Conservation (phyloP, 37 sponge, comb jelly and placozoan genomes). For the Haliclona indistincta region DNA sequence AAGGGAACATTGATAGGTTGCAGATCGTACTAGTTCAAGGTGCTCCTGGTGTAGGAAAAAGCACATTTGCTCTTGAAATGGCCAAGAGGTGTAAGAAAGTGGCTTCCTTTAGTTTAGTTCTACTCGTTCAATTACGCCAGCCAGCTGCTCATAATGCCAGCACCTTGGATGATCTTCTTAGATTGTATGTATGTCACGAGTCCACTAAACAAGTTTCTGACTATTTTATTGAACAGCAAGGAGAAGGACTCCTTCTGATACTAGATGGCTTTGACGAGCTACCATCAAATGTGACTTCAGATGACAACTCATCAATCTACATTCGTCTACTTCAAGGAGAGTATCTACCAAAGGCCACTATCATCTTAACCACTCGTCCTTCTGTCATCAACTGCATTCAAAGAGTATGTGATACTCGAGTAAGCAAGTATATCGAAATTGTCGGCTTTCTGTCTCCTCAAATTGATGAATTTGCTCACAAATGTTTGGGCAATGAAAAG, state of each 20-base stretch:
- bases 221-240: not conserved
- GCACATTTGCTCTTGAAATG: slow-evolving; percentile 23
- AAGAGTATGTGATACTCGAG: not conserved
- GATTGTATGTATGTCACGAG: too few relatives aligned
- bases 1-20: not conserved
- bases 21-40: slow-evolving; percentile 8
- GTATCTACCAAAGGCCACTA: slow-evolving; percentile 4
- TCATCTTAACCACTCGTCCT: slow-evolving; percentile 36
- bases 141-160: slow-evolving; percentile 4
- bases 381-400: slow-evolving; percentile 2
- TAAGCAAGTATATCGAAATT: slow-evolving; percentile 13
- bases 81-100: not conserved
- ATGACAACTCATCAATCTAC: not conserved
- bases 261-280: slow-evolving; percentile 48
- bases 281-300: not conserved
- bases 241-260: slow-evolving; percentile 9
- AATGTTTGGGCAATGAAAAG: too few relatives aligned
- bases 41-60: slow-evolving; percentile 43
- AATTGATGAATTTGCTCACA: slow-evolving; percentile 14
- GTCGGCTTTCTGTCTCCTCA: slow-evolving; percentile 15
- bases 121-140: slow-evolving; percentile 13
- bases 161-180: slow-evolving; percentile 1
- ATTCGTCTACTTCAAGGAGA: slow-evolving; percentile 3
- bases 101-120: not conserved
- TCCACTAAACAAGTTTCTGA: not conserved